phyloP scores from a whole-genome alignment of 2,888 invertebrate genomes.

The Microctonus hyperodae region DNA sequence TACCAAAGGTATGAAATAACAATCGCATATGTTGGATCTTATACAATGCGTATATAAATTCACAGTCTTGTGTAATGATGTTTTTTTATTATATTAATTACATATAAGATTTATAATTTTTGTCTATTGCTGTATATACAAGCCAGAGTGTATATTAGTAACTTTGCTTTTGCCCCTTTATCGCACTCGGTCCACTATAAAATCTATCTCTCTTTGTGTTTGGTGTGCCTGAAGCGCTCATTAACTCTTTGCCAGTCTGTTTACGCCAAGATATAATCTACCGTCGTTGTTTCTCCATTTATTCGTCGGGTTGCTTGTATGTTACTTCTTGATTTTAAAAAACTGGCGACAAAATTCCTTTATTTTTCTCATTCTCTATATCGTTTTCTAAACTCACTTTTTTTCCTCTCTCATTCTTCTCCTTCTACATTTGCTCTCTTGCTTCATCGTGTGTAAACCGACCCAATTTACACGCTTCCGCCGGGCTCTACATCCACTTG shows the following conservation, averaged over 20 bases:
- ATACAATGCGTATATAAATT: not conserved
- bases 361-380: not conserved
- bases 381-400: not conserved
- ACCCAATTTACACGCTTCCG: constrained; percentile 28
- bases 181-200: constrained; percentile 20
- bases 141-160: too few relatives aligned
- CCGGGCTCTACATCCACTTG: constrained; percentile 6
- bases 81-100: constrained; percentile 43
- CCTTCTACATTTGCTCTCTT: not conserved
- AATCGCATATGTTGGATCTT: constrained; percentile 11
- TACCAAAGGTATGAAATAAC: constrained; percentile 20
- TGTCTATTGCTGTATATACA: too few relatives aligned
- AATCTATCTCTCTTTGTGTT: constrained; percentile 15
- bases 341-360: not conserved
- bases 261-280: constrained; percentile 53
- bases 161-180: too few relatives aligned
- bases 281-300: constrained; percentile 32
- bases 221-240: constrained; percentile 42
- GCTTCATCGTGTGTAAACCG: constrained; percentile 3
- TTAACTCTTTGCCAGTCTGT: constrained; percentile 52
- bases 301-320: constrained; percentile 28
- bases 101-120: constrained; percentile 32
- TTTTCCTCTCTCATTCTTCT: not conserved
- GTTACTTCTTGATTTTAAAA: constrained; percentile 29
- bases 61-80: constrained; percentile 33